These are phyloP conservation scores for Papilio demoleus DNA, from an alignment of 2,888 invertebrate species.

Conservation along the genomic window DNA sequence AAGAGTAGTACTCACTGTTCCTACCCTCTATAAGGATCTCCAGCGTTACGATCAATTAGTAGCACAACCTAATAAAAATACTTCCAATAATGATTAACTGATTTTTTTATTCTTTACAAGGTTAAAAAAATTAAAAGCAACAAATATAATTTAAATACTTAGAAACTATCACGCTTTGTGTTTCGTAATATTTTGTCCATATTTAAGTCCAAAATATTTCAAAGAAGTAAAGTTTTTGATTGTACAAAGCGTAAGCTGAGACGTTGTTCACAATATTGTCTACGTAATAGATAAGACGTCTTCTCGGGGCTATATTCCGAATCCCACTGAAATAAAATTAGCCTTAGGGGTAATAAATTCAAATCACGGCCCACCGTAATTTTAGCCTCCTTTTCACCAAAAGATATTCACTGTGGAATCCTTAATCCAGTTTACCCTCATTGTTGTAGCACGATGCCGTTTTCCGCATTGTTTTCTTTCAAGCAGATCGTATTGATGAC, in stretches of 20 bases:
- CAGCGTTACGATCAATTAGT: no score
- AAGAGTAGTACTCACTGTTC: no score
- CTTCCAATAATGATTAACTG: no score
- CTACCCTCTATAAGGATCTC: no score
- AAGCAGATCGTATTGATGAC: slow-evolving; percentile 44
- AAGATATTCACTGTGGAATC: slow-evolving; percentile 75
- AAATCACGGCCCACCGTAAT: slow-evolving; percentile 78
- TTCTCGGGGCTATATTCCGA: slow-evolving; percentile 57
- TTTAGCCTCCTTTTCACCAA: slow-evolving; percentile 74
- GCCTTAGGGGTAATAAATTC: slow-evolving; percentile 79
- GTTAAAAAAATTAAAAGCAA: no score
- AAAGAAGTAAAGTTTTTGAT: slow-evolving; percentile 53
- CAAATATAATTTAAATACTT: no score
- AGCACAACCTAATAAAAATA: no score
- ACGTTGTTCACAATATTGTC: slow-evolving; percentile 69
- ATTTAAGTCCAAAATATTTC: slow-evolving; percentile 19
- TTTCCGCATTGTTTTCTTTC: slow-evolving; percentile 61
- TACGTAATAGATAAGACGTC: slow-evolving; percentile 63
- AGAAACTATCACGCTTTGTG: no score
- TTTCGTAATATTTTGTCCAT: neutral
- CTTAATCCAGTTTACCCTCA: slow-evolving; percentile 78
- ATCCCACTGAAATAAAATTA: slow-evolving; percentile 76
- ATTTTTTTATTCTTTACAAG: no score
- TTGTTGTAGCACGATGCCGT: slow-evolving; percentile 67
- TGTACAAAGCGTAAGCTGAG: slow-evolving; percentile 61